Evolutionary conservation across 2,888 invertebrate species (phyloP).

Genomic region (Pocota personata): DNA sequence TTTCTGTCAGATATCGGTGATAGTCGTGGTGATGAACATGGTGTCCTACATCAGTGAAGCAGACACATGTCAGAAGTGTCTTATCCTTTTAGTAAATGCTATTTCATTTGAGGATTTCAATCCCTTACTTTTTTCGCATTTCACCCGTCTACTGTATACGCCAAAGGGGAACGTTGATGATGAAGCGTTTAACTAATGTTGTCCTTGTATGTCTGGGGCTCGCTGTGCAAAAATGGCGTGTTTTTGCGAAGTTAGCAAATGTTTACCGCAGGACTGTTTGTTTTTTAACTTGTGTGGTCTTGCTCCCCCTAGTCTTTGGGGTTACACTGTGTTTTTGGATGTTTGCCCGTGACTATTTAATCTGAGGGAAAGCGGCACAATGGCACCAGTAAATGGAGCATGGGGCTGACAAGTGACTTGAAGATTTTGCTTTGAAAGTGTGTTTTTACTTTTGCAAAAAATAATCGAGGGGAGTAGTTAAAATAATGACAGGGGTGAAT

Average conservation of each 20-base stretch:
- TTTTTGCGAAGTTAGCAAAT: constrained; percentile 52
- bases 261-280: constrained; percentile 61
- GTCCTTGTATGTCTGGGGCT: constrained; percentile 45
- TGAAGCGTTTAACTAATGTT: constrained; percentile 37
- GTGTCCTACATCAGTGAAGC: constrained; percentile 39
- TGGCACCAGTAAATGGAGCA: not conserved
- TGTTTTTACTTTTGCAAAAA: not conserved
- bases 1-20: constrained; percentile 21
- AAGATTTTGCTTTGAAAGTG: not conserved
- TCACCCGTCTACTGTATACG: not conserved
- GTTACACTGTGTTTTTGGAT: constrained; percentile 8
- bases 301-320: not conserved
- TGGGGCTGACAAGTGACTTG: not conserved
- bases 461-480: not conserved
- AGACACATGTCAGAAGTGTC: constrained; percentile 39
- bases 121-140: not conserved
- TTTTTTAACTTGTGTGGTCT: constrained; percentile 44
- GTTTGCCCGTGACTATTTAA: constrained; percentile 32
- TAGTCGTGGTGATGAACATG: constrained; percentile 10
- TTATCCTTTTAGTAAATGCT: constrained; percentile 28
- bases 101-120: constrained; percentile 7
- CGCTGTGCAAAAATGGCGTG: constrained; percentile 17
- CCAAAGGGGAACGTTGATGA: constrained; percentile 34
- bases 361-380: constrained; percentile 10
- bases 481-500: not conserved